Base-by-base conservation (phyloP, 2,797 vertebrate species). In the Peromyscus melanophrys region DNA sequence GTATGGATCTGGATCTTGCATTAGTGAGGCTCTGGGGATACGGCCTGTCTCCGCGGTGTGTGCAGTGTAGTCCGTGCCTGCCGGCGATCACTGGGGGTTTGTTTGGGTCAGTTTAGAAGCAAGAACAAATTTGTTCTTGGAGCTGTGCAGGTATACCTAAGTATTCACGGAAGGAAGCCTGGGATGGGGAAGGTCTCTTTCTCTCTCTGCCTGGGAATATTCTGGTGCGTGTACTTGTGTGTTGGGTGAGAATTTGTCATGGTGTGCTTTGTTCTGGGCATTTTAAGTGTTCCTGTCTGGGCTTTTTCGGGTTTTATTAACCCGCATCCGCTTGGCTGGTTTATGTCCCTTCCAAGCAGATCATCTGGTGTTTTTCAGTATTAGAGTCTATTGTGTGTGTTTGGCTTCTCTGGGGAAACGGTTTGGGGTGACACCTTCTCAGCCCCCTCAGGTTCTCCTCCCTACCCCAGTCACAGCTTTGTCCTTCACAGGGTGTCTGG, bases 281-380 rank as follows among this genome's bases (percentile, higher is more conserved):
- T 97, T 97, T 97, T 96, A 97, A 97, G 91, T 97, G 96, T 97
- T 97, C 92, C 97, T 97, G 97, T 97, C 98, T 97, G 96, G 96
- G 96, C 55, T 97, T 97, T 97, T 95, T 78, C 55, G 14, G 96
- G 78, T 98, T 98, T 97, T 97, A 97, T 98, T 91, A 98, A 98
- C 97, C 86, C 96, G 96, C 92, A 97, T 97, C 97, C 87, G 96
- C 97, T 96, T 77, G 88, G 97, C 92, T 87, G 94, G 92, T 97
- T 98, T 97, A 97, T 91, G 82, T 92, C 89, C 88, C 80, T 96
- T 87, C n/a, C 1, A 87, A 96, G 90, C 82, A 94, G 96, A 96
- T 97, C 78, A 81, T 97, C 97, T 98, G 97, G 95, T 95, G 75
- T 97, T 96, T 98, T 98, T 97, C 97, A 97, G 95, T 96, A 96